Conservation (phyloP, 2,888 invertebrate species). For the Hemistola chrysoprasaria region DNA sequence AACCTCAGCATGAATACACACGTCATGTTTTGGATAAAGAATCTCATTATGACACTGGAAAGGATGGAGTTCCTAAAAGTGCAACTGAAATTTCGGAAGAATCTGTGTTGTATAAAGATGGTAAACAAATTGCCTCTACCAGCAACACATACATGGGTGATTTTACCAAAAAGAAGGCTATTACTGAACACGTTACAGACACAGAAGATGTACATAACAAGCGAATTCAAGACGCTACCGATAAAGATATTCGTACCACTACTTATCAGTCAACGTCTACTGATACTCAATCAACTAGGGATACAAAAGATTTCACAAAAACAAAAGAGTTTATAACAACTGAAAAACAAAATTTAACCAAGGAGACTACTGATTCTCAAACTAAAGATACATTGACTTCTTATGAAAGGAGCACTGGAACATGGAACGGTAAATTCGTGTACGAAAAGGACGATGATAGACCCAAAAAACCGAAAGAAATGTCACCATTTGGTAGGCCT, state of each 20-base stretch:
- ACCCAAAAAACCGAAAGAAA: conserved; percentile 65
- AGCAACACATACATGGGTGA: conserved; percentile 70
- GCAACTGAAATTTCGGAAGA: conserved; percentile 65
- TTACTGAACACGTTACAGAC: conserved; percentile 57
- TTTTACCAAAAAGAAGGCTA: conserved; percentile 68
- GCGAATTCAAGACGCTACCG: conserved; percentile 47
- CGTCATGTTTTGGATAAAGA: conserved; percentile 80
- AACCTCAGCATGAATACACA: conserved; percentile 81
- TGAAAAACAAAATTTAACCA: conserved; percentile 72
- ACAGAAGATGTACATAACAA: conserved; percentile 49
- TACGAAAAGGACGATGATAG: conserved; percentile 75
- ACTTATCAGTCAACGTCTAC: conserved; percentile 47
- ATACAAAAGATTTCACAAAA: conserved; percentile 53
- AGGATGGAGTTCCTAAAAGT: conserved; percentile 77
- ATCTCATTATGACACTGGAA: conserved; percentile 81
- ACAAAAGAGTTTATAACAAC: conserved; percentile 66
- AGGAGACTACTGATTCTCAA: conserved; percentile 61
- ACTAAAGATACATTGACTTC: conserved; percentile 69
- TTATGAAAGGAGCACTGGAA: conserved; percentile 73
- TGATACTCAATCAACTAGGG: conserved; percentile 48
- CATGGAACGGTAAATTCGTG: conserved; percentile 82
- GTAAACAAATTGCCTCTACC: conserved; percentile 70
- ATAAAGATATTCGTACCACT: conserved; percentile 46
- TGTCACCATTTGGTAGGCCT: conserved; percentile 68
- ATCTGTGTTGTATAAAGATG: conserved; percentile 68